These are phyloP conservation scores for Microcebus jonahi DNA, from an alignment of 2,113 vertebrate genomes.

Conservation along the genomic window DNA sequence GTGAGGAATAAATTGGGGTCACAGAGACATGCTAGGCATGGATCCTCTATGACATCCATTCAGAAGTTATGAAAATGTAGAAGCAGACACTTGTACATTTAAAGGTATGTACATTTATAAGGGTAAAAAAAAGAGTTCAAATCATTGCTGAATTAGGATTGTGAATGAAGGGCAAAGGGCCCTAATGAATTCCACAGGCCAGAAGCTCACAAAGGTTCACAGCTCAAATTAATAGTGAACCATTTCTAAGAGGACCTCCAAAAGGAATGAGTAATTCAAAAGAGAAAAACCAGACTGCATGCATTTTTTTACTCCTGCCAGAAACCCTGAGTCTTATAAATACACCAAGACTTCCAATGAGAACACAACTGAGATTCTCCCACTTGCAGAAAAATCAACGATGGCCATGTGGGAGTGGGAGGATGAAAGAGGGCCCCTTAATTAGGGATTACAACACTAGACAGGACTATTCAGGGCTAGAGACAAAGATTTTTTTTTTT, in stretches of 20 bases:
- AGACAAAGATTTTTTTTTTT: neutral
- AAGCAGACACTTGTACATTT: neutral
- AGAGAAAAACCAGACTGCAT: neutral
- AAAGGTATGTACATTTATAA: neutral
- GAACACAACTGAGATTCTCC: neutral
- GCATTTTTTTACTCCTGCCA: neutral
- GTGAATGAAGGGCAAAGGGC: neutral
- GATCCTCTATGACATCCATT: conserved; percentile 4
- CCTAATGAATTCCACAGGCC: neutral
- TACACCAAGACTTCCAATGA: neutral
- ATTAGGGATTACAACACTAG: neutral
- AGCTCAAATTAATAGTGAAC: neutral
- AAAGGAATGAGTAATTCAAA: neutral
- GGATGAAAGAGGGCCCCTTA: neutral
- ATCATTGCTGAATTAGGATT: neutral
- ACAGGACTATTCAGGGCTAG: neutral
- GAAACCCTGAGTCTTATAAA: neutral
- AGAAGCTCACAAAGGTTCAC: neutral
- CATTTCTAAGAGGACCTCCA: neutral
- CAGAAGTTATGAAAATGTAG: conserved; percentile 49
- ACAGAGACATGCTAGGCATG: neutral
- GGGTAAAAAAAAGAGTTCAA: neutral
- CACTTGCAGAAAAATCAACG: neutral
- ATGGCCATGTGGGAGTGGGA: neutral
- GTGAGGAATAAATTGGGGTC: conserved; percentile 51